These are phyloP conservation scores for Myiozetetes cayanensis DNA, from an alignment of 2,113 vertebrate genomes.

Conservation along the genomic window DNA sequence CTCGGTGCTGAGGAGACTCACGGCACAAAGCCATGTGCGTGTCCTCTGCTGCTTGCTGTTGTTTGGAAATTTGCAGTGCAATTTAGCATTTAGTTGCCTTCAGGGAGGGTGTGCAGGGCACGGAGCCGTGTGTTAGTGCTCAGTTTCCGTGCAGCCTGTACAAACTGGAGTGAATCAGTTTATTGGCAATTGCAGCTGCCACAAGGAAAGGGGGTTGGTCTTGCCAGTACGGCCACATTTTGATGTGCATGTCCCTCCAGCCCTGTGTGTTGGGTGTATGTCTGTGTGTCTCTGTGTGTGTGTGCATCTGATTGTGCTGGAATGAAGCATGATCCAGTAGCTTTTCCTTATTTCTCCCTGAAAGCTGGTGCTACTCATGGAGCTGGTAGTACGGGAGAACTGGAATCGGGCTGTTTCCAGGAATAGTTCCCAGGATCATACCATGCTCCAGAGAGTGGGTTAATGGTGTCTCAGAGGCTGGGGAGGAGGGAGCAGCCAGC, in stretches of 20 bases:
- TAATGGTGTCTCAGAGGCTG: slow-evolving; percentile 8
- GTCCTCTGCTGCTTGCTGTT: accelerated
- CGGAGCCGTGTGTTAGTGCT: neutral
- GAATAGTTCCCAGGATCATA: neutral
- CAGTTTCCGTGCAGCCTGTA: neutral
- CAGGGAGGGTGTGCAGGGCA: neutral
- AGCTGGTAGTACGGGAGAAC: neutral
- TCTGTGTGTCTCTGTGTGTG: accelerated
- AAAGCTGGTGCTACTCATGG: neutral
- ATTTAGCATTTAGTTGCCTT: neutral
- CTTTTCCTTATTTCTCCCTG: neutral
- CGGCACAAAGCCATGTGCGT: neutral
- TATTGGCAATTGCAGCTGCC: neutral
- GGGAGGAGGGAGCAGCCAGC: slow-evolving; percentile 14
- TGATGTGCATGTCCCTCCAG: neutral
- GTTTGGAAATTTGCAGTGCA: neutral
- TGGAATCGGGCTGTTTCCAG: neutral
- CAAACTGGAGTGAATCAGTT: neutral
- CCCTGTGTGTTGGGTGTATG: neutral
- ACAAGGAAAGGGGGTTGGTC: neutral
- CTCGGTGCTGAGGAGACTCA: accelerated
- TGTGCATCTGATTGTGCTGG: accelerated
- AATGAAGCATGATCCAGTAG: neutral
- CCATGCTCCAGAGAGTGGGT: neutral
- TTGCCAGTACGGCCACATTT: accelerated